A percentile compares a stretch with the other conserved stretches of the same genome.
Conservation (phyloP, 2,888 invertebrate genomes). For the Aspidapion aeneum region DNA sequence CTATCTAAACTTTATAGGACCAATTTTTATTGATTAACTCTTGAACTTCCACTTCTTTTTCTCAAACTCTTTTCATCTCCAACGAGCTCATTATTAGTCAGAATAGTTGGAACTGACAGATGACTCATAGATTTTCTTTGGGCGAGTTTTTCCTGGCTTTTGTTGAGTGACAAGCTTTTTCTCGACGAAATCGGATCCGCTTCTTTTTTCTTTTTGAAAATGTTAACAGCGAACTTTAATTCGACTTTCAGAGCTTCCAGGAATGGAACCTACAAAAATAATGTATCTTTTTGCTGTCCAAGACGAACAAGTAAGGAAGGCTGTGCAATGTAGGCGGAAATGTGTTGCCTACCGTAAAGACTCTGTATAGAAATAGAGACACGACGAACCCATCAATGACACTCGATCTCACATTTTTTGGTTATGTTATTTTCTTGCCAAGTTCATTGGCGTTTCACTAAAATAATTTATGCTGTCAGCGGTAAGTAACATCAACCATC, state of each 20-base stretch:
- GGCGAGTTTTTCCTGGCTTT: background rate
- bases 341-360: no score
- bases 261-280: constrained; percentile 59
- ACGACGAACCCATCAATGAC: no score
- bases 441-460: no score
- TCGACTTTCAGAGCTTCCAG: constrained; percentile 67
- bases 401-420: no score
- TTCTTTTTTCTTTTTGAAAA: constrained; percentile 71
- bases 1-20: no score
- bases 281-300: background rate
- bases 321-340: no score
- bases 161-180: background rate
- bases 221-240: constrained; percentile 64
- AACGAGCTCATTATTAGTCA: background rate
- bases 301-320: no score
- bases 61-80: background rate
- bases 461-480: no score
- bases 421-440: no score
- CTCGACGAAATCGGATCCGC: constrained; percentile 39
- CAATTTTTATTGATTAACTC: background rate
- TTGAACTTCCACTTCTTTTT: background rate
- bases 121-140: background rate
- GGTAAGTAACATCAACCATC: no score
- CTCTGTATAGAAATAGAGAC: no score
- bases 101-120: background rate